Conservation (phyloP, 2,888 invertebrate genomes). For the Cheilosia vulpina region DNA sequence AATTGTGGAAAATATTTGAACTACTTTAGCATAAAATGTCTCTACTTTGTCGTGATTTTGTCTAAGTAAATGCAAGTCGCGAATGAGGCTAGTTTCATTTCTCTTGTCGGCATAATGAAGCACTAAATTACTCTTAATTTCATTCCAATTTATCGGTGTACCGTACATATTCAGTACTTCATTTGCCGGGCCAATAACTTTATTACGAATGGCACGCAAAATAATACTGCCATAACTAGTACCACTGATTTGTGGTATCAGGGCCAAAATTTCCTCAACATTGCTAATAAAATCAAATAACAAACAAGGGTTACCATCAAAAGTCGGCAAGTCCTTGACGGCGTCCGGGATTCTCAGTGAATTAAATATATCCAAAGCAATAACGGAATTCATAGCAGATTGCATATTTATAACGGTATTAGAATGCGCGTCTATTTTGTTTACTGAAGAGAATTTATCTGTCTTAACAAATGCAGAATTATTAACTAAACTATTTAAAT, state of each 20-base stretch:
- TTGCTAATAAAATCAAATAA: slow-evolving; percentile 43
- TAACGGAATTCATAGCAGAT: neutral
- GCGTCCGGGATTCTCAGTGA: slow-evolving; percentile 41
- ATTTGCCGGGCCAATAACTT: slow-evolving; percentile 53
- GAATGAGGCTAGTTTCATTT: slow-evolving; percentile 51
- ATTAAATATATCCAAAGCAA: slow-evolving; percentile 14
- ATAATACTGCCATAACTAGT: slow-evolving; percentile 15
- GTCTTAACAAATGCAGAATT: neutral
- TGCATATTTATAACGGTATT: neutral
- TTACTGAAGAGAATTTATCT: neutral
- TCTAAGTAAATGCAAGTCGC: slow-evolving; percentile 19
- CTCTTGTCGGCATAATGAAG: slow-evolving; percentile 59
- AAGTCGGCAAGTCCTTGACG: slow-evolving; percentile 30
- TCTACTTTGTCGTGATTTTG: slow-evolving; percentile 3
- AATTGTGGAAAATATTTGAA: slow-evolving; percentile 13
- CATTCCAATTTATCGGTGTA: slow-evolving; percentile 40
- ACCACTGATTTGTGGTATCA: slow-evolving; percentile 13
- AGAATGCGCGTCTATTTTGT: neutral
- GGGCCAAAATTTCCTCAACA: slow-evolving; percentile 33
- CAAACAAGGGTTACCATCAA: slow-evolving; percentile 36
- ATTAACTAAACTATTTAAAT: neutral
- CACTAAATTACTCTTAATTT: slow-evolving; percentile 56
- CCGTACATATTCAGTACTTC: slow-evolving; percentile 61
- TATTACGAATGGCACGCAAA: slow-evolving; percentile 42
- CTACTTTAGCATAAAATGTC: slow-evolving; percentile 9